Percentiles rank a stretch among this genome's conserved stretches.
These are phyloP conservation scores for Desmophyllum pertusum DNA, from an alignment of 92 coral and sea anemone genomes.

Conservation along the genomic window DNA sequence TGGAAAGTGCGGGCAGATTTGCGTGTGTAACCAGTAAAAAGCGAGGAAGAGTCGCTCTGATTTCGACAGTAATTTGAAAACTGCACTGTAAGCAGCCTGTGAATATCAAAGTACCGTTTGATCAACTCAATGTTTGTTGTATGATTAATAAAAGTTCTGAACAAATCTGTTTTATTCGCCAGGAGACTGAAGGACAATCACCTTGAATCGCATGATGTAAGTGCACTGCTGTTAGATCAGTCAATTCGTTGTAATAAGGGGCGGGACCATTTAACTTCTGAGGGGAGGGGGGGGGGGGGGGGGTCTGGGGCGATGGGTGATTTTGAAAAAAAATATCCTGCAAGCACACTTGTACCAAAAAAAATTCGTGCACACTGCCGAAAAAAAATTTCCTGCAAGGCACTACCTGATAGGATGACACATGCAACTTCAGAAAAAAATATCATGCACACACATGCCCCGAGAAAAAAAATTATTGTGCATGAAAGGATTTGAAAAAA, in stretches of 20 bases:
- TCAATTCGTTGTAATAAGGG: background rate
- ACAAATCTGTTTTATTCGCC: conserved; percentile 17
- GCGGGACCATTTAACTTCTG: no score
- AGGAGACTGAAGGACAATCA: conserved; percentile 32
- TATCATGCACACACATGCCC: no score
- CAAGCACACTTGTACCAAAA: no score
- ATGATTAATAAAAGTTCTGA: background rate
- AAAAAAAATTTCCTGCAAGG: no score
- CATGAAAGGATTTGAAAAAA: no score
- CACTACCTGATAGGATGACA: no score
- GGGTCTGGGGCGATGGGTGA: no score
- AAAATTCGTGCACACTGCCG: no score
- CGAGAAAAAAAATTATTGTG: no score
- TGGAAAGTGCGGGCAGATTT: background rate
- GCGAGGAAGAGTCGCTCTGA: background rate
- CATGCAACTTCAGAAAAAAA: no score
- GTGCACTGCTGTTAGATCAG: background rate
- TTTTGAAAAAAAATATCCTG: no score
- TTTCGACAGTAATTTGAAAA: background rate
- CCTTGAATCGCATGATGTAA: conserved; percentile 6
- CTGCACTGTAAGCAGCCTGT: background rate
- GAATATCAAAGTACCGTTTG: background rate
- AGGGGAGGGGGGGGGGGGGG: no score
- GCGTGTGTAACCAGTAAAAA: background rate
- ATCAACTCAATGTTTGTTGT: background rate